phyloP scores from a whole-genome alignment of 2,113 vertebrate genomes.

The Oryzias curvinotus region DNA sequence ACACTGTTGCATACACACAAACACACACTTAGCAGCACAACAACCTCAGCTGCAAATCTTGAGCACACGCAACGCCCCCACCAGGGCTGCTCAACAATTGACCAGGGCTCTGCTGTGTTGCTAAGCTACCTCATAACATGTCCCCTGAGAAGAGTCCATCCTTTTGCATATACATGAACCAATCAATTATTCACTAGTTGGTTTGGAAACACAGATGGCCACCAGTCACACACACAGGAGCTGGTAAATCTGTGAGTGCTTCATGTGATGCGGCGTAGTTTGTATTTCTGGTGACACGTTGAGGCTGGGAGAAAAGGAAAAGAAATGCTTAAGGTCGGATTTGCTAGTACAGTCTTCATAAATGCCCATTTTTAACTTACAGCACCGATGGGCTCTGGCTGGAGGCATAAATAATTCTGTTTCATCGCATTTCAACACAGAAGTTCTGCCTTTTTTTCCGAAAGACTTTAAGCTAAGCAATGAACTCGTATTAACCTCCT shows the following conservation, averaged over 20 bases:
- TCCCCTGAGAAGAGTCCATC: constrained; percentile 66
- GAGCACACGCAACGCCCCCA: constrained; percentile 57
- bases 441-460: constrained; percentile 22
- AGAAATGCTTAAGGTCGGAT: constrained; percentile 26
- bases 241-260: constrained; percentile 42
- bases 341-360: constrained; percentile 24
- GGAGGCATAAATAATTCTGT: constrained; percentile 59
- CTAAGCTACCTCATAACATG: constrained; percentile 76
- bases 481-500: constrained; percentile 65
- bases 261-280: constrained; percentile 44
- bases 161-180: constrained; percentile 71
- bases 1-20: constrained; percentile 36
- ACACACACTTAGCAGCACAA: constrained; percentile 28
- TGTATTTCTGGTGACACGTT: constrained; percentile 40
- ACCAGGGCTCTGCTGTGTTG: constrained; percentile 73
- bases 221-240: constrained; percentile 57
- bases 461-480: constrained; percentile 28
- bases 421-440: constrained; percentile 55
- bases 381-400: constrained; percentile 22
- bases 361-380: constrained; percentile 46
- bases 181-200: constrained; percentile 74
- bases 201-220: constrained; percentile 71
- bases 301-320: constrained; percentile 24
- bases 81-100: constrained; percentile 71
- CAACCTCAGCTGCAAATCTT: constrained; percentile 37